phyloP scores from a whole-genome alignment of 2,113 vertebrate genomes.

The Dromiciops gliroides region DNA sequence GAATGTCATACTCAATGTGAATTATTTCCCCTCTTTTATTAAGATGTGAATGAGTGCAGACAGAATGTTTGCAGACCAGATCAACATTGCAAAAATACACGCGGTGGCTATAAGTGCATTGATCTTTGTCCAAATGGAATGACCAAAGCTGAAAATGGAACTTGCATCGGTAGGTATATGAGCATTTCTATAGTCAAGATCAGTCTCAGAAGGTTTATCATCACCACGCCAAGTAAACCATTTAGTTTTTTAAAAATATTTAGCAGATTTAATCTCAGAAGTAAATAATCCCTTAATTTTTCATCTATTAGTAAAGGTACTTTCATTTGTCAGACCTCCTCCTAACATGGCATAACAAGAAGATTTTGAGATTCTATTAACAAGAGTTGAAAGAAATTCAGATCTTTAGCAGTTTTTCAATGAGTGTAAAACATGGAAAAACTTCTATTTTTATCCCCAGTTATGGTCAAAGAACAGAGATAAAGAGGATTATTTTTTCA shows the following conservation, averaged over 20 bases:
- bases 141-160: slow-evolving; percentile 93
- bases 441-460: neutral
- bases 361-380: neutral
- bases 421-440: slow-evolving; percentile 34
- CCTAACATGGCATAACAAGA: neutral
- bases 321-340: neutral
- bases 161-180: slow-evolving; percentile 91
- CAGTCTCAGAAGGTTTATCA: neutral
- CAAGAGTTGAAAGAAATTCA: slow-evolving; percentile 1
- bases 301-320: neutral
- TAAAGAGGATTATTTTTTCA: neutral
- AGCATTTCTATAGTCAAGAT: neutral
- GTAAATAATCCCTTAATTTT: neutral
- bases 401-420: slow-evolving; percentile 5
- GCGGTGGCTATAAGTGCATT: slow-evolving; percentile 95
- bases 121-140: slow-evolving; percentile 96
- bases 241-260: neutral
- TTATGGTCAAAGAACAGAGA: neutral
- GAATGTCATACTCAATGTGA: slow-evolving; percentile 12
- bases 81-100: slow-evolving; percentile 96
- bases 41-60: slow-evolving; percentile 97
- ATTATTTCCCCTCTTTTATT: slow-evolving; percentile 33
- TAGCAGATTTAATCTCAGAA: neutral
- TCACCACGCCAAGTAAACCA: neutral
- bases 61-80: slow-evolving; percentile 94